Evolutionary conservation across 2,888 invertebrate species (phyloP), one percentile per base, ranked within the genome.

Genomic region (Amblyjoppa proteus): DNA sequence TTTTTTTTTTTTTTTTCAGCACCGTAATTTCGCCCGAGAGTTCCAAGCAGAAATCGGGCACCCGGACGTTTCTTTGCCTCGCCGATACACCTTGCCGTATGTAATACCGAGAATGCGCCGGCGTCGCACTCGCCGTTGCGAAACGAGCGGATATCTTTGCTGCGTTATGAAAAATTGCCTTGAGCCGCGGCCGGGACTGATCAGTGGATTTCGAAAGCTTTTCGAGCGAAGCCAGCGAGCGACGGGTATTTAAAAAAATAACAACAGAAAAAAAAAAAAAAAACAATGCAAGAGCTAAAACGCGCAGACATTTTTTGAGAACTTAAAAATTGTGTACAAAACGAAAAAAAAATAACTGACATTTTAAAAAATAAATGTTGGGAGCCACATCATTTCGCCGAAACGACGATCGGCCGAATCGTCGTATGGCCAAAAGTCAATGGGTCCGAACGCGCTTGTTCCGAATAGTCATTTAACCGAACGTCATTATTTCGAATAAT

Each of bases 121-220:
- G 34, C 31, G 34, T 34, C 34, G 64, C 34, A 64, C 31, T 64
- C 34, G 3, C 7, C 41, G n/a, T 71, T 53, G 51, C 25, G 53
- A 71, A 71, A 71, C 31, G 5, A 68, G 53, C 16, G 25, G 11
- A 58, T 64, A 51, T 64, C 34, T 31, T 49, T 38, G 28, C 41
- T 3, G 25, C 38, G 16, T 28, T 28, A 66, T 31, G 34, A 73
- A 71, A 80, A 73, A 66, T 56, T 16, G 64, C 61, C 75, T 61
- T 13, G 53, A 51, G 69, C 45, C 16, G 3, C n/a, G 7, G 7
- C 13, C 20, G 11, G 38, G 58, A 45, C 28, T 76, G 66, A 25
- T 76, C 5, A 70, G 38, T 51, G 45, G 49, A 70, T 75, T 81
- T 81, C 61, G 61, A 70, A 68, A 75, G 41, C 38, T 74, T 58